Conservation (phyloP, 2,113 vertebrate genomes). For the Stomatorhinus ivindoensis region DNA sequence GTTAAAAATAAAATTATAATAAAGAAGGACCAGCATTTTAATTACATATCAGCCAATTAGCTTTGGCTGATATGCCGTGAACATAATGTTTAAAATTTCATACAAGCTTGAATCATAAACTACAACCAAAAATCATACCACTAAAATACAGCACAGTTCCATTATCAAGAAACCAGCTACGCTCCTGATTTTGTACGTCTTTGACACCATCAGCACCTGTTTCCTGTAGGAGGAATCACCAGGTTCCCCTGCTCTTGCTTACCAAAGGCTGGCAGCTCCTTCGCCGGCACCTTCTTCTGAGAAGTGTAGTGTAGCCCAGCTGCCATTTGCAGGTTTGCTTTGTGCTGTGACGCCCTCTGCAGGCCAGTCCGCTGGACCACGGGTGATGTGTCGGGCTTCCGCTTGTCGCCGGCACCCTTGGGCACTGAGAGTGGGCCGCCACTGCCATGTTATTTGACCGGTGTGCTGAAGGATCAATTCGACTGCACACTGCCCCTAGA, state of each 20-base stretch:
- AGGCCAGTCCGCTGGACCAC: slow-evolving; percentile 82
- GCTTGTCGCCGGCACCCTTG: slow-evolving; percentile 78
- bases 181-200: neutral
- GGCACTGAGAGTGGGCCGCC: slow-evolving; percentile 63
- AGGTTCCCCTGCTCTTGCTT: slow-evolving; percentile 34
- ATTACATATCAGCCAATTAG: neutral
- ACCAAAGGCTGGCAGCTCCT: slow-evolving; percentile 94
- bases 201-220: neutral
- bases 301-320: slow-evolving; percentile 85
- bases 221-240: neutral
- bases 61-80: neutral
- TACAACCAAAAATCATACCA: neutral
- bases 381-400: slow-evolving; percentile 84
- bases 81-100: neutral
- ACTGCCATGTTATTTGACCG: neutral
- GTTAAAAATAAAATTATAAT: too few relatives aligned
- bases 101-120: neutral
- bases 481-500: neutral
- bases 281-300: slow-evolving; percentile 88
- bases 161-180: neutral
- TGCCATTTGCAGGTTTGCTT: slow-evolving; percentile 79
- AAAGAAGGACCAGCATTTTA: neutral
- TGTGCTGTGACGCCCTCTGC: slow-evolving; percentile 70
- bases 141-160: neutral
- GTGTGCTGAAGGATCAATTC: neutral